phyloP scores from a whole-genome alignment of 2,888 invertebrate genomes.

The Ichneumoninae sp. region DNA sequence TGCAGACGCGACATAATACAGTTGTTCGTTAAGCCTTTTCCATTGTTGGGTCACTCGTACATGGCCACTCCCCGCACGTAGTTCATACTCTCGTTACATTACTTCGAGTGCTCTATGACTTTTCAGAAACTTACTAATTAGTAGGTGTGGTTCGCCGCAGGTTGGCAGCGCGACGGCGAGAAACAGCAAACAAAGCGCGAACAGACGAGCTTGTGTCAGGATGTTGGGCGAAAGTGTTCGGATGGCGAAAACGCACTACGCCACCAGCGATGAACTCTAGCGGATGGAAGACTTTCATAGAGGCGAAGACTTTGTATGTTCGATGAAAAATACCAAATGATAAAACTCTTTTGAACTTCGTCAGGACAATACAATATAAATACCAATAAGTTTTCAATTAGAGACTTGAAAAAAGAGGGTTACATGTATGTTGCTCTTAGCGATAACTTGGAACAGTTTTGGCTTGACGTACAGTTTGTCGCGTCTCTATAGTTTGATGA shows the following conservation, averaged over 20 bases:
- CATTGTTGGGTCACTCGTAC: conserved; percentile 15
- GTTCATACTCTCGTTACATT: conserved; percentile 41
- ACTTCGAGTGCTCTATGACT: conserved; percentile 51
- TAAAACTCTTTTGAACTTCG: too few species aligned
- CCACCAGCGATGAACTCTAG: not conserved
- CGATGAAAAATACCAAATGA: not conserved
- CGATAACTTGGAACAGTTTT: not conserved
- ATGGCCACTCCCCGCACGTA: conserved; percentile 31
- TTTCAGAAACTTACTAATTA: conserved; percentile 55
- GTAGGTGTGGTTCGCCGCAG: conserved; percentile 40
- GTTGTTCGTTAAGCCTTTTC: conserved; percentile 17
- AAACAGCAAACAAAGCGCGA: not conserved
- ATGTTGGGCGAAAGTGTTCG: not conserved
- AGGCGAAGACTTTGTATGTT: not conserved
- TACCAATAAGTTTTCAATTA: too few species aligned
- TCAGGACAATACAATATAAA: too few species aligned
- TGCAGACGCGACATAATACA: conserved; percentile 14
- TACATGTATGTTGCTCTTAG: too few species aligned
- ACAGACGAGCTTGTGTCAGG: conserved; percentile 9
- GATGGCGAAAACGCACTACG: not conserved
- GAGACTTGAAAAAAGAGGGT: too few species aligned
- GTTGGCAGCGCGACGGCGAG: conserved; percentile 3
- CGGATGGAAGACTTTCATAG: not conserved
- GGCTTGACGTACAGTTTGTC: not conserved
- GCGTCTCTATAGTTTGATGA: too few species aligned